These are phyloP conservation scores for Rhipidura dahli DNA, from an alignment of 2,113 vertebrate species.

Conservation along the genomic window DNA sequence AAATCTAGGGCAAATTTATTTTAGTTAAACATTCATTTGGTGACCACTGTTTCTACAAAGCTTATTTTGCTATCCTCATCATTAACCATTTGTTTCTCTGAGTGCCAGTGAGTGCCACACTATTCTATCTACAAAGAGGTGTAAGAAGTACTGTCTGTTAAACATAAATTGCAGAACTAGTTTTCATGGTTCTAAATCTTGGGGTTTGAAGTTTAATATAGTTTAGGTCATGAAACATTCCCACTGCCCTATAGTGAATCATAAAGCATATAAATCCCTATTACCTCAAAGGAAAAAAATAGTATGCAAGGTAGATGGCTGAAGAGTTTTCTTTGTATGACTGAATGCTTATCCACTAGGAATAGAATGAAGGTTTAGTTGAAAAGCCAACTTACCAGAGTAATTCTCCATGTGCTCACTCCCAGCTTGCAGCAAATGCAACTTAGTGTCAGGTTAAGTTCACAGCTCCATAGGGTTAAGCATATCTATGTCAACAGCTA, in stretches of 20 bases:
- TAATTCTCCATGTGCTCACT: conserved; percentile 19
- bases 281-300: background rate
- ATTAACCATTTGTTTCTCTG: conserved; percentile 47
- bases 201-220: background rate
- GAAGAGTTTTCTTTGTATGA: background rate
- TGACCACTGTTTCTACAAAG: conserved; percentile 35
- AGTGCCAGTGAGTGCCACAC: background rate
- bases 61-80: background rate
- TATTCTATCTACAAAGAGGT: background rate
- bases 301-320: background rate
- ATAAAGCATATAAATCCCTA: background rate
- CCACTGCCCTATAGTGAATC: background rate
- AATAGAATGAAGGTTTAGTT: background rate
- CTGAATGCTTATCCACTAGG: background rate
- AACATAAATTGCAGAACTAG: background rate
- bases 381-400: background rate
- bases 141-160: background rate
- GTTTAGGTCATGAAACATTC: background rate
- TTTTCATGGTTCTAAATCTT: background rate
- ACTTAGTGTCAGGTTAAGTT: background rate
- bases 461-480: background rate
- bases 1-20: conserved; percentile 62
- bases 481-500: background rate
- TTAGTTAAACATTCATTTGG: conserved; percentile 64
- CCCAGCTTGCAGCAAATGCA: background rate